phyloP scores from a whole-genome alignment of 2,888 invertebrate genomes.

The Salticus scenicus region DNA sequence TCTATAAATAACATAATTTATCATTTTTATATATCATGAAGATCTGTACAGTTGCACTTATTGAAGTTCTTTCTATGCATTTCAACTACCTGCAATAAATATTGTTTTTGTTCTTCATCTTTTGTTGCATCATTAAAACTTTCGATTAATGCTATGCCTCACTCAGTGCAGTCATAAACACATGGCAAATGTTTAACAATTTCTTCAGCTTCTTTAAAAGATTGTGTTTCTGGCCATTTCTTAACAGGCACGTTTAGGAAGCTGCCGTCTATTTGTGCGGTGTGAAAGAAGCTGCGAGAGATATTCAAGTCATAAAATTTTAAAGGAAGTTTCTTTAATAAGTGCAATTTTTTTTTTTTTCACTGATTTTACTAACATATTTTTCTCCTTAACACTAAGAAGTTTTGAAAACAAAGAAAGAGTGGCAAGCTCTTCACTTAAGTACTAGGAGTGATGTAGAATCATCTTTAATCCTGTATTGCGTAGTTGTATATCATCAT shows the following conservation, averaged over 20 bases:
- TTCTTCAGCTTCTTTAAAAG: background rate
- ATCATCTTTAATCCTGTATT: conserved; percentile 13
- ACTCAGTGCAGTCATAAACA: background rate
- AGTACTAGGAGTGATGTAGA: background rate
- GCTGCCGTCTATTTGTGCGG: background rate
- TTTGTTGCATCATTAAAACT: background rate
- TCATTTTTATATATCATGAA: background rate
- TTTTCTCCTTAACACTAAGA: background rate
- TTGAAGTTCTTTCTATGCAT: background rate
- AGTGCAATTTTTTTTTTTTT: background rate
- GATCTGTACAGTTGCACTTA: background rate
- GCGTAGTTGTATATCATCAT: conserved; percentile 2
- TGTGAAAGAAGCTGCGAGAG: background rate
- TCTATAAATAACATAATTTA: too few species aligned
- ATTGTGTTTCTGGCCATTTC: background rate
- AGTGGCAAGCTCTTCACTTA: background rate
- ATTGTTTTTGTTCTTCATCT: background rate
- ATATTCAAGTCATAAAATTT: background rate
- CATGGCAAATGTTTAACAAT: background rate
- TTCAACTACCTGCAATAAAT: background rate
- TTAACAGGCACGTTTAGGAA: conserved; percentile 11
- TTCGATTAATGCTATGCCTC: background rate
- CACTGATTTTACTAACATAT: background rate
- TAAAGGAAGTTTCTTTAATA: conserved; percentile 3
- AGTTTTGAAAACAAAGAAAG: background rate